These are phyloP conservation scores for Cydia pomonella DNA, from an alignment of 1,140 invertebrate species.

Conservation along the genomic window DNA sequence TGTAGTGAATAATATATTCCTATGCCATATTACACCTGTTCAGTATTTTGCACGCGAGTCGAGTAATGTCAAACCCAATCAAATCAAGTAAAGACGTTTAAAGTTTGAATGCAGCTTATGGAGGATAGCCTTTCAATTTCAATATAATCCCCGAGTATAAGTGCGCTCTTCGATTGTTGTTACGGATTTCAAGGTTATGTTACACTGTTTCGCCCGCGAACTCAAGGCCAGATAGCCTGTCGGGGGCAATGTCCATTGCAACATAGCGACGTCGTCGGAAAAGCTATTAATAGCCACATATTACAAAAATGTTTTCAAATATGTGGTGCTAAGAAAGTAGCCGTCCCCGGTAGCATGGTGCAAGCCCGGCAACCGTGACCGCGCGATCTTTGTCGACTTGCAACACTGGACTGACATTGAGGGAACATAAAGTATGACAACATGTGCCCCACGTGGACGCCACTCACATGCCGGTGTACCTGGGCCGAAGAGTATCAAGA, in stretches of 20 bases:
- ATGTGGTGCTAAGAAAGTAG: conserved; percentile 22
- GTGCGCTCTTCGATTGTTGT: too few relatives aligned
- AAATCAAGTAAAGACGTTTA: too few relatives aligned
- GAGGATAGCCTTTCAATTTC: too few relatives aligned
- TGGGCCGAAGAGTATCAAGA: too few relatives aligned
- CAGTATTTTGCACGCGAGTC: too few relatives aligned
- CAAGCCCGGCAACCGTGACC: conserved; percentile 21
- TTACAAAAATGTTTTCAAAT: conserved; percentile 20
- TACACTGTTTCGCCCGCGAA: not conserved
- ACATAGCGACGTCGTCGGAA: not conserved
- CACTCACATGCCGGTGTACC: not conserved
- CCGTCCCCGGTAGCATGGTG: not conserved
- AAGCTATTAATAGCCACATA: not conserved
- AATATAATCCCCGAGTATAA: too few relatives aligned
- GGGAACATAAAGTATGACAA: not conserved
- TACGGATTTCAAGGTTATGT: too few relatives aligned
- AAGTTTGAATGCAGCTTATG: too few relatives aligned
- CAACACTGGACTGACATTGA: conserved; percentile 9
- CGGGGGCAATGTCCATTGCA: not conserved
- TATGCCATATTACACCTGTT: too few relatives aligned
- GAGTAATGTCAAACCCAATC: too few relatives aligned
- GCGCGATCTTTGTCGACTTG: conserved; percentile 14
- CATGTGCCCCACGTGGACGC: not conserved
- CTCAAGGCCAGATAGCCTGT: not conserved
- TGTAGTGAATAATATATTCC: too few relatives aligned